Base-by-base conservation (phyloP, 2,888 invertebrate genomes). In the Zeuzera pyrina region DNA sequence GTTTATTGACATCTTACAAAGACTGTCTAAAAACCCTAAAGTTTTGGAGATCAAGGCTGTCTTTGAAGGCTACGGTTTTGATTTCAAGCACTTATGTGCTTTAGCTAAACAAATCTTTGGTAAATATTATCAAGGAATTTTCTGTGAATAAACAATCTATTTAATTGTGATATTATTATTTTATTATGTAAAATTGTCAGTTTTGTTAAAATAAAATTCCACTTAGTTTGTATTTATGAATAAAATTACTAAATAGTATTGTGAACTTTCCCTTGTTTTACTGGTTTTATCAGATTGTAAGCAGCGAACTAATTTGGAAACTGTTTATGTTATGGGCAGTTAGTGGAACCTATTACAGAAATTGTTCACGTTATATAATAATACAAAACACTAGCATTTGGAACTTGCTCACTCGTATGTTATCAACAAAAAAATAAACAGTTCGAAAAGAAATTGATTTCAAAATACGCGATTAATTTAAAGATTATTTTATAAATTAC, bases 391-490 rank as follows among this genome's bases (percentile, higher is more conserved):
- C n/a, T n/a, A 56, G 64, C 64, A 68, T 64, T 68, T 59, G 50
- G 50, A 30, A 16, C 36, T 29, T 35, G 39, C 42, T 42, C 43
- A 34, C 39, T 34, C 33, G 39, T 33, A 40, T 35, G 44, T 38
- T 34, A 41, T 30, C 30, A 31, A 39, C 29, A 13, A 21, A 61
- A 62, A 58, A 59, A 59, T 62, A 55, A 59, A 51, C 45, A 49
- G 56, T 47, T 55, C 40, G 47, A 56, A 66, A 58, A 60, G 50
- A 72, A 78, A 76, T 76, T 74, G 77, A 79, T 73, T 74, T 44
- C 53, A 43, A 41, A 68, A 57, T 81, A 83, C 81, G 81, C 81
- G 70, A 81, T 62, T 59, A 39, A 57, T 58, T 57, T 60, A 45
- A 52, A 62, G 57, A 68, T 68, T 72, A 57, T 52, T 64, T 65